Evolutionary conservation across 2,113 vertebrate species (phyloP), one percentile per base, ranked within the genome.

Genomic region (Riparia riparia): DNA sequence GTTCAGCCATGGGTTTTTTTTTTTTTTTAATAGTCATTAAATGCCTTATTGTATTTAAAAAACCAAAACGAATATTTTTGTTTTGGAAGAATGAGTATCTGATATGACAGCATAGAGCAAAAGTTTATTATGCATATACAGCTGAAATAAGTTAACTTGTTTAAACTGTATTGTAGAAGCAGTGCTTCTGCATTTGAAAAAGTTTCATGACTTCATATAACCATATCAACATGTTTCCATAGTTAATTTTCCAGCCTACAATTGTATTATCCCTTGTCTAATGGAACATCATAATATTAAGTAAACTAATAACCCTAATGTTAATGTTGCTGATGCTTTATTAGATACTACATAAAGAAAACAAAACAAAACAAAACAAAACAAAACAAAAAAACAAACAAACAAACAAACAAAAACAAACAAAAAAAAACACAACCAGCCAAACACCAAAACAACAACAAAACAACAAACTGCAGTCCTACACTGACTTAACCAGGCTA

Each of bases 191-290:
- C 78, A 44, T 94, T 93, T 97, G 87, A 91, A 91, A 77, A 97
- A 95, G 95, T 96, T 96, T 96, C 93, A 82, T 97, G 95, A 96
- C 94, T 97, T 94, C 94, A 44, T 73, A 61, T 96, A 97, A 97
- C 96, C 72, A 31, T 91, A 96, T 97, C 93, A 96, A 76, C 94
- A 94, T 96, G 74, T 96, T 96, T 95, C 91, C 84, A 93, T 96
- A 90, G 88, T 97, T 97, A 95, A 96, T 97, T 96, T 96, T 94
- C 91, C 96, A 97, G 78, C 87, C 66, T 96, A 29, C 66, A 96
- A 97, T 96, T 94, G 17, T 77, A 96, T 97, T 97, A 96, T 77
- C 89, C 88, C 93, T 88, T 93, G 90, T 87, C 81, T 96, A 94
- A 96, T 96, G 95, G 95, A 93, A 80, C 78, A 94, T 96, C 93